A percentile compares a stretch with the other conserved stretches of the same genome.
Evolutionary conservation across 2,797 vertebrate genomes (phyloP).

Genomic region (Potorous gilbertii): DNA sequence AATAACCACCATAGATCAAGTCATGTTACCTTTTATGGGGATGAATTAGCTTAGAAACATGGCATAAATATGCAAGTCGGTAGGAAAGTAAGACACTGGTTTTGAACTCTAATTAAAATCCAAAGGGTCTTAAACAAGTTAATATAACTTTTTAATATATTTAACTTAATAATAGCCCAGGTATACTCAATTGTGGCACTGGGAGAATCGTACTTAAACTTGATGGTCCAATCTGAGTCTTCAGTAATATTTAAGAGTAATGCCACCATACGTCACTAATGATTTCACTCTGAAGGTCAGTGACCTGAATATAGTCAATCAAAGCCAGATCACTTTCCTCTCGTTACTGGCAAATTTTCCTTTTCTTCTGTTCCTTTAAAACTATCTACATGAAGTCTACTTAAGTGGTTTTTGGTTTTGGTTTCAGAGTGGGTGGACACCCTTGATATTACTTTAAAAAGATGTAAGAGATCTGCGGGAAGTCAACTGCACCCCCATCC

Average conservation of each 20-base stretch:
- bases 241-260: conserved; percentile 6
- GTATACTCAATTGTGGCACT: neutral
- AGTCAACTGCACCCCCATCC: neutral
- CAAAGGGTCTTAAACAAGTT: neutral
- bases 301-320: neutral
- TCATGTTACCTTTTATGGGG: neutral
- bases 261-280: neutral
- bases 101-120: conserved; percentile 1
- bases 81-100: neutral
- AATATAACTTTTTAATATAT: conserved; percentile 45
- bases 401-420: conserved; percentile 34
- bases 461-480: conserved; percentile 17
- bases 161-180: conserved; percentile 13
- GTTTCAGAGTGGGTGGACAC: neutral
- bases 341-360: conserved; percentile 7
- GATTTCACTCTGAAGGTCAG: neutral
- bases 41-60: neutral
- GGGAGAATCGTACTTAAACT: conserved; percentile 16
- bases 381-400: conserved; percentile 18
- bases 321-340: neutral
- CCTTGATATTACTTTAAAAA: conserved; percentile 13
- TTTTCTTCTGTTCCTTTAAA: conserved; percentile 41
- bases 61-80: neutral
- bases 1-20: neutral
- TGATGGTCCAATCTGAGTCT: neutral